Conservation (phyloP, 2,113 vertebrate genomes). For the Herpailurus yagouaroundi region DNA sequence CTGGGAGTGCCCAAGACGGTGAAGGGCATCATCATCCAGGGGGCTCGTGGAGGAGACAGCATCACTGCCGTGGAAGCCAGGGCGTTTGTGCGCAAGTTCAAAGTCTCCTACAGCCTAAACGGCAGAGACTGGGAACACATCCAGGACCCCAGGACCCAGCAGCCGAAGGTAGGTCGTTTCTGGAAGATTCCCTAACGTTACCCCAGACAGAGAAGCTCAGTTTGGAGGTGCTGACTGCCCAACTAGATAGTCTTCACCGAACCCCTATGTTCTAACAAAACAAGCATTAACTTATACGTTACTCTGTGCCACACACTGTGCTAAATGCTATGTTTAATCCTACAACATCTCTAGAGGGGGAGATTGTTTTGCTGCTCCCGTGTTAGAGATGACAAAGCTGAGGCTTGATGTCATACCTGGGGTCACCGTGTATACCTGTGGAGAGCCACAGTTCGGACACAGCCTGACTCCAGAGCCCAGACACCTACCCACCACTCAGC, state of each 20-base stretch:
- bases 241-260: background rate
- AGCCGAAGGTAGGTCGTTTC: slow-evolving; percentile 91
- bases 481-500: background rate
- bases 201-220: background rate
- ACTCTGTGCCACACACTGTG: background rate
- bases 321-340: background rate
- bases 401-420: background rate
- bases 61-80: slow-evolving; percentile 92
- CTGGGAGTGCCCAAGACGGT: slow-evolving; percentile 92
- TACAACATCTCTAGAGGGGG: background rate
- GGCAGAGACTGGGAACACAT: slow-evolving; percentile 96
- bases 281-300: background rate
- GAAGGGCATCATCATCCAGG: slow-evolving; percentile 96
- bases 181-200: background rate
- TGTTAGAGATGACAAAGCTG: background rate
- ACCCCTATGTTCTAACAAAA: background rate
- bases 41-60: slow-evolving; percentile 94
- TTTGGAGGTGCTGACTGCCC: background rate
- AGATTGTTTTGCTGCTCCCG: background rate
- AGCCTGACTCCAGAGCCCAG: background rate
- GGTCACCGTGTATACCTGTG: background rate
- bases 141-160: slow-evolving; percentile 92
- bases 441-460: background rate
- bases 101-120: slow-evolving; percentile 94
- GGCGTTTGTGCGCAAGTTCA: slow-evolving; percentile 97